phyloP scores from a whole-genome alignment of 2,888 invertebrate species.

The Pseudococcus viburni region DNA sequence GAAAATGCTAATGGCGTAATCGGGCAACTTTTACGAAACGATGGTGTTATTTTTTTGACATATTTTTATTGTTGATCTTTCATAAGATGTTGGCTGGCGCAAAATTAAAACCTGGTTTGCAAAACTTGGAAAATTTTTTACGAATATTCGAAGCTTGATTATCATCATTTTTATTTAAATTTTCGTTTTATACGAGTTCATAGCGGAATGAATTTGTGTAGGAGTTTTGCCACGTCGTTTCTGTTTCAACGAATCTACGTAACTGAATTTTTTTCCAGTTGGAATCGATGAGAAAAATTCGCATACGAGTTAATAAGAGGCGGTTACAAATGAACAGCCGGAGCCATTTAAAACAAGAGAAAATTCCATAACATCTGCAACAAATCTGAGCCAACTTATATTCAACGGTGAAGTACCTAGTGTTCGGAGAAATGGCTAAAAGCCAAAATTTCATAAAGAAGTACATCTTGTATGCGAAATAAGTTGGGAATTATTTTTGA shows the following conservation, averaged over 20 bases:
- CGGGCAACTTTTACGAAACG: slow-evolving; percentile 4
- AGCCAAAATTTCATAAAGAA: slow-evolving; percentile 41
- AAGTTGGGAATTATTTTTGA: background rate
- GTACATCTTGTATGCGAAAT: background rate
- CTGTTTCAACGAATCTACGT: background rate
- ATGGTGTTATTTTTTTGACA: slow-evolving; percentile 44
- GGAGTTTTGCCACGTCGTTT: background rate
- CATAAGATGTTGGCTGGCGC: background rate
- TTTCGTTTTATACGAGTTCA: background rate
- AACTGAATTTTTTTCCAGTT: background rate
- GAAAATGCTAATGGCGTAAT: slow-evolving; percentile 50
- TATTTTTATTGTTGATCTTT: slow-evolving; percentile 27
- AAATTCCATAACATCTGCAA: slow-evolving; percentile 39
- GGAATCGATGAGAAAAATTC: background rate
- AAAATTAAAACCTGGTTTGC: background rate
- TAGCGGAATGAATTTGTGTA: background rate
- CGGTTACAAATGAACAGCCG: background rate
- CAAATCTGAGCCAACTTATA: slow-evolving; percentile 30
- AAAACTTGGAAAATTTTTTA: background rate
- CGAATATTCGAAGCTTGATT: background rate
- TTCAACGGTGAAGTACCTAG: background rate
- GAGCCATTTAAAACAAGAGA: background rate
- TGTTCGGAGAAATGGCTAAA: background rate
- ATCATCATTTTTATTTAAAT: slow-evolving; percentile 5
- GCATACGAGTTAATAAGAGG: background rate